Evolutionary conservation across 2,113 vertebrate genomes (phyloP).

Genomic region (Lagenorhynchus albirostris): DNA sequence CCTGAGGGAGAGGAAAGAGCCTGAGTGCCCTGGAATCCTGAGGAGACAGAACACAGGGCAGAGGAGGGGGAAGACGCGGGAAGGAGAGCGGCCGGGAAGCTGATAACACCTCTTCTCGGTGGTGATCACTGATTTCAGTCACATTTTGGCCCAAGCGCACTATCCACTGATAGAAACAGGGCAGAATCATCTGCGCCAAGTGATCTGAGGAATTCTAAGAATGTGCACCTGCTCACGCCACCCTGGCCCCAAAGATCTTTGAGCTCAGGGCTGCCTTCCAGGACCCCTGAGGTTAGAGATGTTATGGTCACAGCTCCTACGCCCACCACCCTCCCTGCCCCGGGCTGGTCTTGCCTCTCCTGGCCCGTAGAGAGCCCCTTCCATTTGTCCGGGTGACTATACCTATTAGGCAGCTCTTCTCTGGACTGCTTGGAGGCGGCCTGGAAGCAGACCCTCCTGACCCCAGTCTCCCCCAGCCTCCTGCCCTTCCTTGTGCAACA

Average conservation of each 20-base stretch:
- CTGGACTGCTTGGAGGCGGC: accelerated
- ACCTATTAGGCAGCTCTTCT: not conserved
- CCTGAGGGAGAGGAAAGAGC: not conserved
- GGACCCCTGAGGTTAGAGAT: not conserved
- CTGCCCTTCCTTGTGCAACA: not conserved
- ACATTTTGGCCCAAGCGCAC: not conserved
- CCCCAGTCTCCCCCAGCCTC: accelerated
- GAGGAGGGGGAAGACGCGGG: not conserved
- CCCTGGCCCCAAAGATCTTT: not conserved
- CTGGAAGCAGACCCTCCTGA: not conserved
- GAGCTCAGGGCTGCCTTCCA: not conserved
- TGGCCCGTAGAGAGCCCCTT: not conserved
- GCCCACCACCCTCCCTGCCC: accelerated
- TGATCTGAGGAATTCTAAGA: not conserved
- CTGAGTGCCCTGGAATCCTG: not conserved
- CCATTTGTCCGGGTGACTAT: not conserved
- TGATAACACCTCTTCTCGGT: not conserved
- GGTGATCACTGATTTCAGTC: not conserved
- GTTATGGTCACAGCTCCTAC: accelerated
- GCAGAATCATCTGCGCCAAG: not conserved
- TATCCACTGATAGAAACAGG: not conserved
- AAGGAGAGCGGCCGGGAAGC: not conserved
- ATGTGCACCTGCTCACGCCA: not conserved
- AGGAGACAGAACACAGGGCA: not conserved
- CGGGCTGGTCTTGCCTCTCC: not conserved